phyloP scores from a whole-genome alignment of 2,113 vertebrate species.

The Micronycteris hirsuta region DNA sequence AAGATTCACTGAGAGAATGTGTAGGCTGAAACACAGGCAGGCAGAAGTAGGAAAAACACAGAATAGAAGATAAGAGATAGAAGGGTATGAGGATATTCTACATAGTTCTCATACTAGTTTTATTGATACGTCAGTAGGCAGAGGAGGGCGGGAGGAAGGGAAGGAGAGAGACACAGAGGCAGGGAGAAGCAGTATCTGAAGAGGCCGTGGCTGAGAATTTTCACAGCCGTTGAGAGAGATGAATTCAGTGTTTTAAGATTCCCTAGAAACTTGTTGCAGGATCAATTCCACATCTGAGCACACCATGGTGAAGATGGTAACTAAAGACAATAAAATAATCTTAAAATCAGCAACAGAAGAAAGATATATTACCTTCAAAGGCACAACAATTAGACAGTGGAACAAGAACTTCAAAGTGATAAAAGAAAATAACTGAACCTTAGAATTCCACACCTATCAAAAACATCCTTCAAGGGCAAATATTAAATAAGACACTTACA shows the following conservation, averaged over 20 bases:
- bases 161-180: background rate
- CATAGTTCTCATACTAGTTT: background rate
- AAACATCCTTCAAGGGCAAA: background rate
- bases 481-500: background rate
- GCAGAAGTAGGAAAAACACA: background rate
- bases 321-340: background rate
- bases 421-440: background rate
- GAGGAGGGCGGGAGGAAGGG: background rate
- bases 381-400: background rate
- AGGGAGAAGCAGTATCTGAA: background rate
- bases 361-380: background rate
- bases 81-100: background rate
- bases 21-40: background rate
- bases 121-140: background rate
- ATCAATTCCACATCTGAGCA: background rate
- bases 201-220: background rate
- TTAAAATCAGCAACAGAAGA: background rate
- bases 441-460: background rate
- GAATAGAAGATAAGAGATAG: background rate
- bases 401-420: background rate
- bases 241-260: constrained; percentile 1
- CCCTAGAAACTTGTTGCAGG: background rate
- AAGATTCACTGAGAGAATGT: background rate
- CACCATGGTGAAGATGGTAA: background rate
- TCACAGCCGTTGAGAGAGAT: background rate